phyloP scores from a whole-genome alignment of 2,797 vertebrate genomes.

The Lithobates pipiens region DNA sequence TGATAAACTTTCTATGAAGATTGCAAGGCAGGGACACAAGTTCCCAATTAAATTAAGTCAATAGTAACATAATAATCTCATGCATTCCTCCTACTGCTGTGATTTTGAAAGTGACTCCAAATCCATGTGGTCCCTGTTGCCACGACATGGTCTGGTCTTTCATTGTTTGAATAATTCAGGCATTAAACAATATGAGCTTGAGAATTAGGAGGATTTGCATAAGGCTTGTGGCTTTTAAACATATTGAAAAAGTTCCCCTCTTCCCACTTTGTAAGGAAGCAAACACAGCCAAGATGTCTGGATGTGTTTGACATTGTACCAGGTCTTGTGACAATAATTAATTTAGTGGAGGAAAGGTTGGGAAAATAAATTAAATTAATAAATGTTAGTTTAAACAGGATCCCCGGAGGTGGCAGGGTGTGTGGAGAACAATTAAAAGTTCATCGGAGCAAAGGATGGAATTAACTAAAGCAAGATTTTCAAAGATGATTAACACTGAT shows the following conservation, averaged over 20 bases:
- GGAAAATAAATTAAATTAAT: slow-evolving; percentile 55
- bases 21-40: neutral
- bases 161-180: slow-evolving; percentile 19
- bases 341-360: slow-evolving; percentile 40
- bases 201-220: slow-evolving; percentile 27
- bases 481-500: slow-evolving; percentile 54
- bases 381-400: slow-evolving; percentile 53
- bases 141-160: slow-evolving; percentile 18
- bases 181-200: neutral
- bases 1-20: neutral
- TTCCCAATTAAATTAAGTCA: neutral
- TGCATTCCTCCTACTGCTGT: neutral
- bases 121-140: slow-evolving; percentile 6
- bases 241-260: neutral
- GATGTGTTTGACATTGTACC: slow-evolving; percentile 38
- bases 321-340: slow-evolving; percentile 35
- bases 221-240: slow-evolving; percentile 19
- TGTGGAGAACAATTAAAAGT: slow-evolving; percentile 56
- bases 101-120: slow-evolving; percentile 34
- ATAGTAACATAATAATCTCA: neutral
- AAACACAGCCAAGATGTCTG: neutral
- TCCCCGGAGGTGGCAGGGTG: slow-evolving; percentile 36
- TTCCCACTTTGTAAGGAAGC: slow-evolving; percentile 18
- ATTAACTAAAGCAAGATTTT: slow-evolving; percentile 53
- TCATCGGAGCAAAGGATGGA: slow-evolving; percentile 56